Base-by-base conservation (phyloP, 2,797 vertebrate species). In the Lagodon rhomboides region DNA sequence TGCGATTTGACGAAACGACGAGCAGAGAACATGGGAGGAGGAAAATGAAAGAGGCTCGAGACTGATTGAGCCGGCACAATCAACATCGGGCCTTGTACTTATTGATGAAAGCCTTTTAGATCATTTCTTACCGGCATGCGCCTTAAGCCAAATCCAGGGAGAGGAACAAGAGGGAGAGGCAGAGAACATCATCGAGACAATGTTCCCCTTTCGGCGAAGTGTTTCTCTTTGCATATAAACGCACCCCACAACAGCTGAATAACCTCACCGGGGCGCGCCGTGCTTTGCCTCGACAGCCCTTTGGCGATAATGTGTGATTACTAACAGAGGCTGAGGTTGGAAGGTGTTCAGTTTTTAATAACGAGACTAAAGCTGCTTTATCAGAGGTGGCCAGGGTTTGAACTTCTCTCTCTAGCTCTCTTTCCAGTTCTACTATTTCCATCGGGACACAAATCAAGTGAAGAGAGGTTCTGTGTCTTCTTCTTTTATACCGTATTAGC, bases 31-130 rank as follows among this genome's bases (percentile, higher is more conserved):
- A 63, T 3, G 44, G 41, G 22, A 10, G 53, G 68, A 59, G 63
- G 63, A 77, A 76, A 75, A 82, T 64, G 61, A 86, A 79, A 67
- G 69, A 59, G 43, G 49, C 18, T 49, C 8, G 44, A 70, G 82
- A 59, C 60, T 71, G 78, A 87, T 60, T 75, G 74, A 82, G 68
- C 12, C 0, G 27, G 20, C 25, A 20, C 63, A 82, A 82, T 70
- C 78, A 85, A 76, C 82, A 80, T 80, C 80, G 10, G 82, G 55
- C 75, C 72, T 58, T 68, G 67, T 62, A 50, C 66, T 78, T 82
- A 80, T 85, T 72, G 75, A 82, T 55, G 62, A 79, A 87, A 84
- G 74, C 72, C 69, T 82, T 82, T 83, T 25, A 82, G 81, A 90
- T 88, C 3, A 55, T 66, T 80, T 81, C 53, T 73, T 71, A 68